phyloP scores from a whole-genome alignment of 2,888 invertebrate genomes.

The Sinhomidia bicolor region DNA sequence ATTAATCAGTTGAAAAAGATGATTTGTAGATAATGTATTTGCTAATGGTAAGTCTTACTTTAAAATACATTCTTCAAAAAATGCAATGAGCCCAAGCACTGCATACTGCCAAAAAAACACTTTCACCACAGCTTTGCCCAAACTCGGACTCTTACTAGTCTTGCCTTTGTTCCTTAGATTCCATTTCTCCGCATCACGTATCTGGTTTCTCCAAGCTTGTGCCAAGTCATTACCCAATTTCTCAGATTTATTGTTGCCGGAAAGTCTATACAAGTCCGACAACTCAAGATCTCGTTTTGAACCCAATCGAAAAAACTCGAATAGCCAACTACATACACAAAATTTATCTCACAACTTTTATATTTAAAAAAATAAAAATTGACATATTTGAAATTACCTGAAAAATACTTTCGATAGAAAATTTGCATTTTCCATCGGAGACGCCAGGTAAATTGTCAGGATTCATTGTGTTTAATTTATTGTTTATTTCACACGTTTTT shows the following conservation, averaged over 20 bases:
- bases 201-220: constrained; percentile 68
- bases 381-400: constrained; percentile 52
- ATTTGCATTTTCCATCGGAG: constrained; percentile 74
- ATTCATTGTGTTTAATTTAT: constrained; percentile 51
- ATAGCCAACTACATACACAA: constrained; percentile 87
- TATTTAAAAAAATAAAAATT: constrained; percentile 7
- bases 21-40: background rate
- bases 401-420: constrained; percentile 76
- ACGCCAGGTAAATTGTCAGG: constrained; percentile 68
- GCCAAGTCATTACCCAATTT: constrained; percentile 86
- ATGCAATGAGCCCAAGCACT: constrained; percentile 67
- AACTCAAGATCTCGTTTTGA: constrained; percentile 88
- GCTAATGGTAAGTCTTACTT: constrained; percentile 61
- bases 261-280: constrained; percentile 88
- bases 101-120: constrained; percentile 72
- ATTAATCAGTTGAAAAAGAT: constrained; percentile 14
- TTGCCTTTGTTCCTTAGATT: constrained; percentile 59
- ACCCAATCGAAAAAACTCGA: constrained; percentile 89
- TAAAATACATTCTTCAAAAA: constrained; percentile 75
- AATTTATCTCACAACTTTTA: constrained; percentile 20
- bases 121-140: constrained; percentile 64
- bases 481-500: background rate
- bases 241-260: constrained; percentile 87
- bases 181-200: constrained; percentile 47
- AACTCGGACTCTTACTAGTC: constrained; percentile 39